Evolutionary conservation across 2,888 invertebrate species (phyloP).

Genomic region (Ophraella communa): DNA sequence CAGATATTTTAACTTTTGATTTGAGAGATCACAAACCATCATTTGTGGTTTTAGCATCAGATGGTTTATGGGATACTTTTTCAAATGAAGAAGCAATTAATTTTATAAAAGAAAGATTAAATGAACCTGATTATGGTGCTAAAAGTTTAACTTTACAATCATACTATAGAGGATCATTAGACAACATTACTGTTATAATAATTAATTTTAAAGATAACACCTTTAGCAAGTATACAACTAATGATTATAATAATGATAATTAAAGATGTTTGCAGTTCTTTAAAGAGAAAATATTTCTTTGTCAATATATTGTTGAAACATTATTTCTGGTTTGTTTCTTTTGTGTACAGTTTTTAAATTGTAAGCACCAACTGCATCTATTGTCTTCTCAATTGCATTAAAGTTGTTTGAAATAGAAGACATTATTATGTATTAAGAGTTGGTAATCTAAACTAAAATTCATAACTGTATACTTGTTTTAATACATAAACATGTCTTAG

Average conservation of each 20-base stretch:
- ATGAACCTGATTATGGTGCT: conserved; percentile 88
- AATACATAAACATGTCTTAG: no score
- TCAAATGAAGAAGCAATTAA: conserved; percentile 92
- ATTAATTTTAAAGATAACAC: conserved; percentile 75
- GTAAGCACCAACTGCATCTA: neutral
- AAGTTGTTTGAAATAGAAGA: neutral
- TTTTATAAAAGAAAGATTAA: conserved; percentile 83
- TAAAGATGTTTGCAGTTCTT: neutral
- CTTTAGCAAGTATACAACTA: conserved; percentile 34
- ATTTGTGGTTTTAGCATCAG: conserved; percentile 91
- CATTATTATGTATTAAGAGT: no score
- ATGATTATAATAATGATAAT: conserved; percentile 27
- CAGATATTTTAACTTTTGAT: conserved; percentile 92
- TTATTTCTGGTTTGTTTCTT: neutral
- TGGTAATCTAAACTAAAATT: no score
- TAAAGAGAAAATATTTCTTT: neutral
- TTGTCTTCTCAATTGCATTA: neutral
- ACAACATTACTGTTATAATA: conserved; percentile 94
- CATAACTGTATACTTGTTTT: no score
- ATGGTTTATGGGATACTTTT: conserved; percentile 97
- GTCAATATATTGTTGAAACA: neutral
- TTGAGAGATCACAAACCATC: conserved; percentile 83
- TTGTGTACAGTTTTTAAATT: neutral
- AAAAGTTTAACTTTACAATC: conserved; percentile 91
- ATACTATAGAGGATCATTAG: conserved; percentile 89